Base-by-base conservation (phyloP, 2,797 vertebrate species). In the Otolemur crassicaudatus region DNA sequence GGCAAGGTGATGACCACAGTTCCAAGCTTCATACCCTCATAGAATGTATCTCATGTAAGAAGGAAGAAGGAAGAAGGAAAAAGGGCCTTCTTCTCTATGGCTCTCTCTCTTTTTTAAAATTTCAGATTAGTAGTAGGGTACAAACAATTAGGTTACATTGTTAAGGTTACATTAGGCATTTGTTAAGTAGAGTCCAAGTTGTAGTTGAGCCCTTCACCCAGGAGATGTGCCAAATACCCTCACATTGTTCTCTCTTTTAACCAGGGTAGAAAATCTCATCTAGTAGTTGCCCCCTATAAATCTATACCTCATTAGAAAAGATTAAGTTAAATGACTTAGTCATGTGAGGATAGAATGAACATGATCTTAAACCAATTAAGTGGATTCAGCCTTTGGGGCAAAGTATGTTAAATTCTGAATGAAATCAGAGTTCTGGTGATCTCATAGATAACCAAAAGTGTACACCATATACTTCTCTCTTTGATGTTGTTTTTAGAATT, bases 401-500 rank as follows among this genome's bases (percentile, higher is more conserved):
- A 25, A 60, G 17, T n/a, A 53, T 17, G 53, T 37, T 37, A 53
- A 61, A 25, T 67, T 91, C 37, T 84, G 46, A 80, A 43, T 58
- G 77, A 63, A 88, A 60, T 75, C 1, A 67, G 37, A 2, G 1
- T 91, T 67, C 58, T 73, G 67, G 79, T 5, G 6, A 75, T n/a
- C 56, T 12, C 16, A 34, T 82, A 34, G 27, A 58, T 20, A 88
- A 29, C 56, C 25, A 69, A 34, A 8, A 61, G 70, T 22, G 22
- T 58, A 88, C 31, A 37, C 7, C 20, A 22, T 81, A 10, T 90
- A 40, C n/a, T 72, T 92, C 27, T 53, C 20, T 56, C 25, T 84
- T 58, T 88, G 60, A 91, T 43, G 31, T 81, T 53, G 80, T 14
- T 89, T 88, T 90, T 31, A 70, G 37, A 19, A 84, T 89, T 85